These are phyloP conservation scores for Periophthalmodon schlosseri DNA, from an alignment of 2,113 vertebrate species.

Conservation along the genomic window DNA sequence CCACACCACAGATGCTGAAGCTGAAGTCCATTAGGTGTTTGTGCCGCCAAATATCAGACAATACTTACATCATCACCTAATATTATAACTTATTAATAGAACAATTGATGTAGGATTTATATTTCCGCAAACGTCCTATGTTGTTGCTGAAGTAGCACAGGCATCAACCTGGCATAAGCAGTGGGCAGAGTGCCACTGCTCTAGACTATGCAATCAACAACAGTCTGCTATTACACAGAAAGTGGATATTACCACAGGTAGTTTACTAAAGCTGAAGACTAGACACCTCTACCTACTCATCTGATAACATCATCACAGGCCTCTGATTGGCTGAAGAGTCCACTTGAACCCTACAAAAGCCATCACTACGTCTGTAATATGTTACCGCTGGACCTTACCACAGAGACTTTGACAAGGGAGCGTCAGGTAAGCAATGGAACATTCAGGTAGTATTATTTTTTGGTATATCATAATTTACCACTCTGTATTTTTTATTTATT, in stretches of 20 bases:
- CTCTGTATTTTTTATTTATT: neutral
- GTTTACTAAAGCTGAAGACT: slow-evolving; percentile 77
- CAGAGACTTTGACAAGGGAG: slow-evolving; percentile 52
- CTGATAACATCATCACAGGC: slow-evolving; percentile 35
- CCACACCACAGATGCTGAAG: too few relatives aligned
- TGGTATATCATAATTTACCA: neutral
- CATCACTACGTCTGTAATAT: neutral
- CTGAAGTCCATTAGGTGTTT: too few relatives aligned
- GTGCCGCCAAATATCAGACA: too few relatives aligned
- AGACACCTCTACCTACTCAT: slow-evolving; percentile 57
- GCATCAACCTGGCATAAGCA: neutral
- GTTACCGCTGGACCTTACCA: slow-evolving; percentile 10
- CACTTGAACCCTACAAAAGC: slow-evolving; percentile 60
- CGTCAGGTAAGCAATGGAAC: neutral
- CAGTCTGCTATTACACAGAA: slow-evolving; percentile 64
- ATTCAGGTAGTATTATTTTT: neutral
- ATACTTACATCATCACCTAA: too few relatives aligned
- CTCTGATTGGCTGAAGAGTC: slow-evolving; percentile 41
- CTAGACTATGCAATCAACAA: slow-evolving; percentile 65
- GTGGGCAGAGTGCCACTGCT: slow-evolving; percentile 27
- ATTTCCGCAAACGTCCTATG: neutral
- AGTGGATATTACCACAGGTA: slow-evolving; percentile 72
- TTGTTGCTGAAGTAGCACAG: neutral
- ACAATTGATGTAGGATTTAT: too few relatives aligned
- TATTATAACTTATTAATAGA: too few relatives aligned